Percentiles rank a stretch among this genome's conserved stretches.
Evolutionary conservation across 2,113 vertebrate genomes (phyloP).

Genomic region (Clinocottus analis): DNA sequence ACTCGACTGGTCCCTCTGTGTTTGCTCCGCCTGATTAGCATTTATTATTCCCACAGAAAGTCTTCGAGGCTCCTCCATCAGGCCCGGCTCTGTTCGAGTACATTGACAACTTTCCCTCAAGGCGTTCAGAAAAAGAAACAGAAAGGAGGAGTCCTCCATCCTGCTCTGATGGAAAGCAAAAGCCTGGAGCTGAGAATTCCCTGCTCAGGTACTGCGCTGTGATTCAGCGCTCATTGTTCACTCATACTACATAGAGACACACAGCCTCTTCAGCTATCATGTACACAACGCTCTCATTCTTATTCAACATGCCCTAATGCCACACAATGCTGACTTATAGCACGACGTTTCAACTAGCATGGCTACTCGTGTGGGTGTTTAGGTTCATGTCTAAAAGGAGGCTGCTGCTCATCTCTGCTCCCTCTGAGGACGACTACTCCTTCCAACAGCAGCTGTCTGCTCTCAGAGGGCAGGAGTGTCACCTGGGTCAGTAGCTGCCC

Average conservation of each 20-base stretch:
- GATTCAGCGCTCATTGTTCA: not conserved
- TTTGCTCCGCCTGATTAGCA: not conserved
- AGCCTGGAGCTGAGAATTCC: constrained; percentile 66
- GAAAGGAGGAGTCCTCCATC: constrained; percentile 60
- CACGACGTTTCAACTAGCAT: not conserved
- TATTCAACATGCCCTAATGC: not conserved
- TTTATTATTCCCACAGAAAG: constrained; percentile 61
- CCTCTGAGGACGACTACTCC: constrained; percentile 82
- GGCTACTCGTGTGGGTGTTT: not conserved
- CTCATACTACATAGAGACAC: not conserved
- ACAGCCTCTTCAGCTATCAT: not conserved
- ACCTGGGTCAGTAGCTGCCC: constrained; percentile 72
- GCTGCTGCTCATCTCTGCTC: constrained; percentile 83
- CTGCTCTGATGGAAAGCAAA: constrained; percentile 63
- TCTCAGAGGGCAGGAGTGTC: constrained; percentile 81
- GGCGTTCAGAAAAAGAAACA: constrained; percentile 74
- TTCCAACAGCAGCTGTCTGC: constrained; percentile 84
- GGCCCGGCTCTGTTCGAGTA: constrained; percentile 72
- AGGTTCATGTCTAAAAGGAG: constrained; percentile 85
- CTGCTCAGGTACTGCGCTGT: constrained; percentile 77
- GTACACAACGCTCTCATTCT: not conserved
- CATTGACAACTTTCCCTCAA: constrained; percentile 83
- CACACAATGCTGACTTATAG: not conserved
- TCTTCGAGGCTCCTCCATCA: constrained; percentile 79
- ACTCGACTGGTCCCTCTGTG: not conserved